phyloP scores from a whole-genome alignment of 2,888 invertebrate genomes.

The Drosophila mimetica region DNA sequence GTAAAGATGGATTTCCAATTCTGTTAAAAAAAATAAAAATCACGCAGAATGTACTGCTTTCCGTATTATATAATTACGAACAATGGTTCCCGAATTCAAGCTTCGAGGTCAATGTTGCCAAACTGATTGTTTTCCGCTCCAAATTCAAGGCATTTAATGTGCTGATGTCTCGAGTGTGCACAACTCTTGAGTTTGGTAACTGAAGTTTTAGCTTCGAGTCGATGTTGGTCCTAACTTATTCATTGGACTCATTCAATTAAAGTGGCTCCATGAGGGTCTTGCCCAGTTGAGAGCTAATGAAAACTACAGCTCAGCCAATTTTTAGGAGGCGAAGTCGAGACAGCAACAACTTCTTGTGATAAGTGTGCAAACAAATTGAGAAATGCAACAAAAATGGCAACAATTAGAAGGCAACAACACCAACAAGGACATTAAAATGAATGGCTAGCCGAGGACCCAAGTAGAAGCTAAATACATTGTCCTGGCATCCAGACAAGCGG shows the following conservation, averaged over 20 bases:
- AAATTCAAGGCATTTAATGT: background rate
- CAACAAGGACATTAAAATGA: slow-evolving; percentile 39
- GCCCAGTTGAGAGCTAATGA: slow-evolving; percentile 6
- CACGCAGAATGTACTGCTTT: no score
- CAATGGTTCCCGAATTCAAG: no score
- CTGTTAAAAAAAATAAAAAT: no score
- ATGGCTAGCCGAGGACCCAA: slow-evolving; percentile 20
- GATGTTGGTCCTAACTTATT: slow-evolving; percentile 7
- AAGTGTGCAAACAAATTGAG: slow-evolving; percentile 74
- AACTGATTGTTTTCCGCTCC: background rate
- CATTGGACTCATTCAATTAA: slow-evolving; percentile 19
- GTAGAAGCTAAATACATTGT: slow-evolving; percentile 59
- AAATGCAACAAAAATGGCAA: slow-evolving; percentile 50
- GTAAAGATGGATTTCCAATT: no score
- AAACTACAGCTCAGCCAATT: slow-evolving; percentile 22
- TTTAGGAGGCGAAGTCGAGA: slow-evolving; percentile 21
- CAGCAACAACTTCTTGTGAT: slow-evolving; percentile 54
- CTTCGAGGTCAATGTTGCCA: no score
- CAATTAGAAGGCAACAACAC: slow-evolving; percentile 19
- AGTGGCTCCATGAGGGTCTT: slow-evolving; percentile 2
- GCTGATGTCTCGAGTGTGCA: background rate
- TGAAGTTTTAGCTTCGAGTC: background rate
- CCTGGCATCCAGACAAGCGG: slow-evolving; percentile 21
- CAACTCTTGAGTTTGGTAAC: background rate
- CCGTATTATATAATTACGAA: no score